phyloP scores from a whole-genome alignment of 2,113 vertebrate species.

The Pteruthius melanotis region DNA sequence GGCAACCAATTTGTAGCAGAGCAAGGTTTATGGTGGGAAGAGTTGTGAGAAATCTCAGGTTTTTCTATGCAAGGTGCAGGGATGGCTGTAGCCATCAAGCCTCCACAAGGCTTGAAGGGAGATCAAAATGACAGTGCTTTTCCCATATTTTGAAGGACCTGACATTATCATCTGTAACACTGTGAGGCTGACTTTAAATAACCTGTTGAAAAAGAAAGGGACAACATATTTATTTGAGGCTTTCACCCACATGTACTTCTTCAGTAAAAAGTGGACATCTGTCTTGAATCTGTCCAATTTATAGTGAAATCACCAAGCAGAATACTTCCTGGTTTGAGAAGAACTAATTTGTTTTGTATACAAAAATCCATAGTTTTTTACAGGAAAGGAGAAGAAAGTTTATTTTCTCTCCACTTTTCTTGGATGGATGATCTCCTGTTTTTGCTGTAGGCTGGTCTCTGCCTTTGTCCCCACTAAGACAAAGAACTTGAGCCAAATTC shows the following conservation, averaged over 20 bases:
- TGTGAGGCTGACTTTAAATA: neutral
- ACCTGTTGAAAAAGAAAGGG: neutral
- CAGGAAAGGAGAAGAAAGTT: neutral
- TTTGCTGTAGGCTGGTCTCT: neutral
- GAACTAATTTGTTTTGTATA: neutral
- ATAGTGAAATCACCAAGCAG: neutral
- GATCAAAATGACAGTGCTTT: neutral
- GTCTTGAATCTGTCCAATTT: neutral
- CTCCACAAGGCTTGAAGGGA: neutral
- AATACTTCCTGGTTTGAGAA: neutral
- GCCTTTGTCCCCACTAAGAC: neutral
- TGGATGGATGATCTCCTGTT: neutral
- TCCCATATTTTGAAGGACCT: neutral
- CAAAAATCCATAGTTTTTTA: neutral
- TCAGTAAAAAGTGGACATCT: neutral
- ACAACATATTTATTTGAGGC: neutral
- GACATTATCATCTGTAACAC: neutral
- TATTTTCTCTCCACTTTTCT: neutral
- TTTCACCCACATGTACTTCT: neutral
- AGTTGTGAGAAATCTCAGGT: neutral
- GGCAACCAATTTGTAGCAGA: neutral
- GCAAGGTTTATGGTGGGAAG: neutral
- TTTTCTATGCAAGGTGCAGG: neutral
- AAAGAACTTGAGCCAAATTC: neutral
- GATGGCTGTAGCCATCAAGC: neutral